Evolutionary conservation across 2,797 vertebrate genomes (phyloP).

Genomic region (Tragelaphus eurycerus): DNA sequence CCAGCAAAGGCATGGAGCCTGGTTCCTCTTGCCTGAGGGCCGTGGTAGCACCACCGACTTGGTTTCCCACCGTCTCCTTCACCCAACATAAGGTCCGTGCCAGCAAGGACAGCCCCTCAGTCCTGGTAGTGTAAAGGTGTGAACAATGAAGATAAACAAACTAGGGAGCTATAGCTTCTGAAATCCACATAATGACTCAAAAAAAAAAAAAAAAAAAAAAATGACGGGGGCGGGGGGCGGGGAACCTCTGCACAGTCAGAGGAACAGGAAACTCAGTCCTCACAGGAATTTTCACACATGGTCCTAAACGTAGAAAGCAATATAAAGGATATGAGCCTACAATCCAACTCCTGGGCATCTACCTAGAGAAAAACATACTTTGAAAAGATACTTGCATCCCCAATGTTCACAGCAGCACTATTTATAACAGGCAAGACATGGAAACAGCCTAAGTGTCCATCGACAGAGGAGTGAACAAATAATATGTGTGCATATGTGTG

Average conservation of each 20-base stretch:
- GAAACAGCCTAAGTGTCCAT: neutral
- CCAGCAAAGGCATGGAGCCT: neutral
- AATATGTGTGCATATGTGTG: neutral
- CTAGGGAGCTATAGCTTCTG: neutral
- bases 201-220: neutral
- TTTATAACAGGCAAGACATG: neutral
- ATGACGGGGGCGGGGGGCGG: rapidly evolving
- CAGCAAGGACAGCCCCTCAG: neutral
- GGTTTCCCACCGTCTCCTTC: neutral
- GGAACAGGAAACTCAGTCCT: neutral
- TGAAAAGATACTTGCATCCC: neutral
- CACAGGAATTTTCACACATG: neutral
- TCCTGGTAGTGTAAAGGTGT: neutral
- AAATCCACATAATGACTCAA: neutral
- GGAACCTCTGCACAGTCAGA: neutral
- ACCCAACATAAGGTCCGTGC: neutral
- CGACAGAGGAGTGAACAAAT: neutral
- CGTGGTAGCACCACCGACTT: neutral
- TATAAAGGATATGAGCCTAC: neutral
- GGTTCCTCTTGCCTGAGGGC: too few relatives aligned
- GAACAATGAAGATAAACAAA: neutral
- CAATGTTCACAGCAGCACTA: neutral
- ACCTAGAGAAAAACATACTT: neutral
- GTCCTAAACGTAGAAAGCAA: neutral
- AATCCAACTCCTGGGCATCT: neutral